These are phyloP conservation scores for Mythimna albipuncta DNA, from an alignment of 2,888 invertebrate species.

Conservation along the genomic window DNA sequence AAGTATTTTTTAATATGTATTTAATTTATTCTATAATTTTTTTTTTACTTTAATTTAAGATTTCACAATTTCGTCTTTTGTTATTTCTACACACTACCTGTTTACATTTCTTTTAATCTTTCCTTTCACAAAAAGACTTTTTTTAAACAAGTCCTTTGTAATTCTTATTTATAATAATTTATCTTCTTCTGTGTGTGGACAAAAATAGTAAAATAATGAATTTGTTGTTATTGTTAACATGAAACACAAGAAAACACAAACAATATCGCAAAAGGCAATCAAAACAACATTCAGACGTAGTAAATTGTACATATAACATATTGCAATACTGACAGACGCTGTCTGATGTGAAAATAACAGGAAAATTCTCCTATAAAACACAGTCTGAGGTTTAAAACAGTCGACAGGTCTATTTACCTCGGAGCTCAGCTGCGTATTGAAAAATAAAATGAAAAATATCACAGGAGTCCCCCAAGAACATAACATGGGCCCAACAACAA, in stretches of 20 bases:
- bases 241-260: conserved; percentile 18
- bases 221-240: not conserved
- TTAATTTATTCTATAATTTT: no score
- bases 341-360: conserved; percentile 32
- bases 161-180: no score
- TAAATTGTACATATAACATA: conserved; percentile 11
- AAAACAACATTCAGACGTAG: not conserved
- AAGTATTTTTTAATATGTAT: no score
- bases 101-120: no score
- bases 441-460: conserved; percentile 63
- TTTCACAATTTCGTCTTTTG: no score
- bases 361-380: conserved; percentile 26
- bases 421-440: conserved; percentile 50
- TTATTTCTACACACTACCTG: no score
- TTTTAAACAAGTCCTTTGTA: no score
- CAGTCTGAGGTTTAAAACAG: conserved; percentile 23
- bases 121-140: no score
- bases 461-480: conserved; percentile 37
- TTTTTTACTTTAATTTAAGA: no score
- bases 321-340: conserved; percentile 15
- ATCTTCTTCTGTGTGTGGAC: no score
- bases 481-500: conserved; percentile 44
- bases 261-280: conserved; percentile 9
- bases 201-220: no score
- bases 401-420: conserved; percentile 57